Evolutionary conservation across 2,797 vertebrate genomes (phyloP), one percentile per base, ranked within the genome.

Genomic region (Momotus momota): DNA sequence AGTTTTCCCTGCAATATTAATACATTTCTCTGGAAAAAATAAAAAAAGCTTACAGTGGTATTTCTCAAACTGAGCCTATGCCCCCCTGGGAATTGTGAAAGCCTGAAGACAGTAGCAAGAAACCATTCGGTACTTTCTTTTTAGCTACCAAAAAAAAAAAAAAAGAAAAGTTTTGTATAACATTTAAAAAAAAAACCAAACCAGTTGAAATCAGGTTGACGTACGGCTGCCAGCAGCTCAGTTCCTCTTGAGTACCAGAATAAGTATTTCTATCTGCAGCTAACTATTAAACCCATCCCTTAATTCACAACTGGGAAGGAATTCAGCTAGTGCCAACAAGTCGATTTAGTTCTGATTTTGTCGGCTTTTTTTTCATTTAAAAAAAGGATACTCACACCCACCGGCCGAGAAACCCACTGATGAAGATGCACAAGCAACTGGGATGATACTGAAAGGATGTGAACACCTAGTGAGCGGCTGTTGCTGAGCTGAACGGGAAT

Each of bases 101-200:
- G 70, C 46, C 83, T 79, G 77, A 81, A 88, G 90, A 94, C 82
- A 93, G 92, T 75, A 95, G 90, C 83, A 78, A 77, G 55, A 85
- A 93, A 66, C 57, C 45, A 70, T 55, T 94, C 35, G 55, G 81
- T 48, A 66, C 38, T 60, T 92, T 94, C 86, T 67, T 75, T 90
- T 87, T 35, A 84, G 93, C 48, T 95, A 75, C 62, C 90, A 81
- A 96, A 23, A 22, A 58, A 96, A 75, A 23, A 88, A 87, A 81
- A 96, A 23, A 22, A 58, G 95, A 75, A 23, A 88, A 87, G 60
- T 58, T 84, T 79, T 69, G 51, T 54, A 29, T 90, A 94, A 55
- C 10, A 7, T 40, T 77, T 29, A 46, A 58, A 48, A 70, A 86
- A 45, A 81, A 22, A 33, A 10, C 10, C 12, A 46, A 35, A 35